Conservation (phyloP, 2,888 invertebrate genomes). For the Lamellibrachia satsuma region DNA sequence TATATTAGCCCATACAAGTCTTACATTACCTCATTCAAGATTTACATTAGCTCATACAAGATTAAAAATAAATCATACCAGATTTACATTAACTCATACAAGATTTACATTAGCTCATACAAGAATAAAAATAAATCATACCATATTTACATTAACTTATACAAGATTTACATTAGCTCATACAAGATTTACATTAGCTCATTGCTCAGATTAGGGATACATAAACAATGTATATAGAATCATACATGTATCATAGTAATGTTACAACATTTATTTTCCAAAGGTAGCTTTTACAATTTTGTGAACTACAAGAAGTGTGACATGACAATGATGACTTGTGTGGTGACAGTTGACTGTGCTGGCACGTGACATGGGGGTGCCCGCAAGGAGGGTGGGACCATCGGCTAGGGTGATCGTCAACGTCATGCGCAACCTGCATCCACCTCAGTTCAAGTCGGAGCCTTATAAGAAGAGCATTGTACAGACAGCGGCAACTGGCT, state of each 20-base stretch:
- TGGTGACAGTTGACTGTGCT: constrained; percentile 33
- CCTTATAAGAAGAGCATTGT: constrained; percentile 36
- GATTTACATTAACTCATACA: neutral
- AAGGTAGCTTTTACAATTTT: neutral
- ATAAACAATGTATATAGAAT: too few species aligned
- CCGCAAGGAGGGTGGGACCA: constrained; percentile 30
- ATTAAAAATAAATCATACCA: neutral
- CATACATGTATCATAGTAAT: neutral
- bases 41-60: neutral
- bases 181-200: neutral
- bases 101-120: neutral
- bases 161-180: neutral
- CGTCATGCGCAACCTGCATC: constrained; percentile 50
- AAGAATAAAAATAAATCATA: neutral
- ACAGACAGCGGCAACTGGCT: constrained; percentile 26
- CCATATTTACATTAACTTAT: neutral
- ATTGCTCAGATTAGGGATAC: neutral
- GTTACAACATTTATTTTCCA: neutral
- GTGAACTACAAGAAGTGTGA: neutral
- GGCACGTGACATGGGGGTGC: constrained; percentile 37
- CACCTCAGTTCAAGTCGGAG: constrained; percentile 45
- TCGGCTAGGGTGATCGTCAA: constrained; percentile 44
- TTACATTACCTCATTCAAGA: neutral
- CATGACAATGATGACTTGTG: neutral
- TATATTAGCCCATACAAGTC: too few species aligned